These are phyloP conservation scores for Cyclargus thomasi DNA, from an alignment of 1,140 invertebrate genomes.

Conservation along the genomic window DNA sequence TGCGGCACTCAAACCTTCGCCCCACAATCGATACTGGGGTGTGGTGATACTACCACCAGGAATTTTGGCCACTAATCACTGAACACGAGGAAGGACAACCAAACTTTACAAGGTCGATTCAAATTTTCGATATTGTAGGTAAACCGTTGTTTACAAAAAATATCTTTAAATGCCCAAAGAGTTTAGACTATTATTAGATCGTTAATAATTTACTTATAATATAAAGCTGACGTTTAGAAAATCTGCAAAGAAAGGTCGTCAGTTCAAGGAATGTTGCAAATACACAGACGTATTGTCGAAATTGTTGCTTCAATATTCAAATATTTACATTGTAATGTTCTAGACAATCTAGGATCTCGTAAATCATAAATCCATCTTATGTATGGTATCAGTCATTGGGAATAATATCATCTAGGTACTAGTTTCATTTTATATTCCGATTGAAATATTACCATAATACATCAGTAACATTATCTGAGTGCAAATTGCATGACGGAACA, in stretches of 20 bases:
- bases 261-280: background rate
- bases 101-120: conserved; percentile 3
- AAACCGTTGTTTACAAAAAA: background rate
- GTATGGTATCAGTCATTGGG: no score
- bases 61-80: background rate
- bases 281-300: background rate
- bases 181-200: no score
- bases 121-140: background rate
- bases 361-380: no score
- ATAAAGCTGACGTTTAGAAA: background rate
- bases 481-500: background rate
- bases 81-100: background rate
- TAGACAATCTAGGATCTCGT: no score
- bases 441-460: background rate
- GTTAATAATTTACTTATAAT: no score
- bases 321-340: no score
- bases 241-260: background rate
- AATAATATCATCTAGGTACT: background rate
- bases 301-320: background rate
- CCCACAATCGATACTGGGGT: conserved; percentile 32
- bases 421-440: background rate
- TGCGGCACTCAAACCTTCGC: conserved; percentile 21
- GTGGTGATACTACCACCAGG: conserved; percentile 16
- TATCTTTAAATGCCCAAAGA: no score
- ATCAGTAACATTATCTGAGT: conserved; percentile 1